Conservation (phyloP, 1,140 invertebrate genomes). For the Lucilia cuprina region DNA sequence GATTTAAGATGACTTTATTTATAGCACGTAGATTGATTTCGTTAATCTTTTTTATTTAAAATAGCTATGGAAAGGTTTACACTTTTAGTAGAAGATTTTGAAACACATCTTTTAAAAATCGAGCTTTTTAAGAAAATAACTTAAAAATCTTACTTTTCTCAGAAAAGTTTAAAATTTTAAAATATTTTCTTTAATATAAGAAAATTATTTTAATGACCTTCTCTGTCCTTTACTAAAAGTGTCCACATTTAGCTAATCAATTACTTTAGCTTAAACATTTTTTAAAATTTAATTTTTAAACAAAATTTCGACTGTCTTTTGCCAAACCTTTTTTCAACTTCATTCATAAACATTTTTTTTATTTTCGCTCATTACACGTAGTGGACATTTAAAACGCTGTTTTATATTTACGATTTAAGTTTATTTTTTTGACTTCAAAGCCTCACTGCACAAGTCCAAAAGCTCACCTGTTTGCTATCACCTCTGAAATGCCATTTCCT, state of each 20-base stretch:
- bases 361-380: background rate
- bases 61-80: background rate
- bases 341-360: background rate
- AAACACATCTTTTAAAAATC: too few species aligned
- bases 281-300: background rate
- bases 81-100: too few species aligned
- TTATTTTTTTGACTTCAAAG: constrained; percentile 36
- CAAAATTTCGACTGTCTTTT: constrained; percentile 24
- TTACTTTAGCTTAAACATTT: background rate
- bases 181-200: too few species aligned
- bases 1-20: background rate
- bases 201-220: too few species aligned
- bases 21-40: background rate
- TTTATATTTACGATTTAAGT: background rate
- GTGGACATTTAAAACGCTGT: constrained; percentile 34
- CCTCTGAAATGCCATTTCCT: constrained; percentile 64
- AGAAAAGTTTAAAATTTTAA: too few species aligned
- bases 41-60: background rate
- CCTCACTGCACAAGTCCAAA: constrained; percentile 62
- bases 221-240: too few species aligned
- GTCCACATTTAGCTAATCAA: background rate
- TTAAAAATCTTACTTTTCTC: too few species aligned
- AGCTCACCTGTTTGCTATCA: constrained; percentile 64
- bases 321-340: constrained; percentile 35
- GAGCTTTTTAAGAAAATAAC: too few species aligned